phyloP scores from a whole-genome alignment of 2,113 vertebrate species.

The Dissostichus mawsoni region DNA sequence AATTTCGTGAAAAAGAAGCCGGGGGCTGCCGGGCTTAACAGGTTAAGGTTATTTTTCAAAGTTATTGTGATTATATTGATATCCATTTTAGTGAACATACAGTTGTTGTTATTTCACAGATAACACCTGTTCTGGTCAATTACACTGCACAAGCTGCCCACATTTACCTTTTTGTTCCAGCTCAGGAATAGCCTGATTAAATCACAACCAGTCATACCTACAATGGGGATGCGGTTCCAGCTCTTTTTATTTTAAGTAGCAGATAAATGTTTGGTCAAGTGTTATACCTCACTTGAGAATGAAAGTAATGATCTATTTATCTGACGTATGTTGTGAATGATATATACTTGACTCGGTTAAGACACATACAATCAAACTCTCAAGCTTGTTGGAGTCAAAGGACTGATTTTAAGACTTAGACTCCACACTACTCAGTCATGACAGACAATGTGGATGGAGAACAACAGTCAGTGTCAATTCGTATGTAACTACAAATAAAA shows the following conservation, averaged over 20 bases:
- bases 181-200: not conserved
- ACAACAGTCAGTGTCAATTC: not conserved
- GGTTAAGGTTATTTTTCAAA: not conserved
- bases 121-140: not conserved
- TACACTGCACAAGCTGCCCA: not conserved
- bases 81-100: constrained; percentile 3
- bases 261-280: constrained; percentile 26
- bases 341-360: not conserved
- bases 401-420: not conserved
- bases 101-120: too few species aligned
- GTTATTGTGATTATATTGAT: not conserved
- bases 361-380: not conserved
- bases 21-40: not conserved
- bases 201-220: constrained; percentile 12
- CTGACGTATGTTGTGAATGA: constrained; percentile 22
- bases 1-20: too few species aligned
- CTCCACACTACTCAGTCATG: not conserved
- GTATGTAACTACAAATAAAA: not conserved
- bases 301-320: constrained; percentile 28
- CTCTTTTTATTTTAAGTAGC: constrained; percentile 20
- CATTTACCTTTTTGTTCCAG: not conserved
- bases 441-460: not conserved
- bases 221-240: constrained; percentile 5
- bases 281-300: constrained; percentile 28
- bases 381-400: not conserved